Evolutionary conservation across 2,888 invertebrate species (phyloP).

Genomic region (Cephus runcator): DNA sequence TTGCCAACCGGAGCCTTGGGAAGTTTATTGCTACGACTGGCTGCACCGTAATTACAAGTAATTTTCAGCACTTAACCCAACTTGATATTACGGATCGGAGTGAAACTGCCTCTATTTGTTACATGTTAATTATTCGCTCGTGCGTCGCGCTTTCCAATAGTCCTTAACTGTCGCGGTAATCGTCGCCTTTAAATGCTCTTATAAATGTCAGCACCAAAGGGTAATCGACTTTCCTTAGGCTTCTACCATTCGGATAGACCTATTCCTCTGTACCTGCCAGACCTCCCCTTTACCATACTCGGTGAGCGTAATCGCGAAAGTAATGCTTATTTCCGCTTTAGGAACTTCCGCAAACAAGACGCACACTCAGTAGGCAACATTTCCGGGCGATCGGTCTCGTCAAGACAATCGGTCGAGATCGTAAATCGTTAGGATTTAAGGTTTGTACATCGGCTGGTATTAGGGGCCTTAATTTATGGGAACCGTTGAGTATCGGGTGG

Average conservation of each 20-base stretch:
- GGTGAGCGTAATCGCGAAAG: neutral
- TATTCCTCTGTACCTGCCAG: neutral
- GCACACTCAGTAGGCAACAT: neutral
- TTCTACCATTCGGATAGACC: neutral
- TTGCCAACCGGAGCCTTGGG: neutral
- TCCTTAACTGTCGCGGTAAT: neutral
- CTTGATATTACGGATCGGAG: neutral
- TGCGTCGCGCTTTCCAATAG: neutral
- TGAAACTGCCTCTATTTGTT: neutral
- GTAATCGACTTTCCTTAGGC: neutral
- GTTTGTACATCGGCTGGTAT: neutral
- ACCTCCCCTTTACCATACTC: neutral
- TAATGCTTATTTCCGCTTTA: neutral
- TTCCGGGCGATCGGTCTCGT: neutral
- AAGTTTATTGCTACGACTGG: conserved; percentile 1
- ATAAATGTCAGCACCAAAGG: neutral
- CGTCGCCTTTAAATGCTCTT: neutral
- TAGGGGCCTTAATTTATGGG: neutral
- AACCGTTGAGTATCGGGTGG: neutral
- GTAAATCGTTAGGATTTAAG: neutral
- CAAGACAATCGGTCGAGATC: neutral
- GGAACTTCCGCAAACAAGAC: neutral
- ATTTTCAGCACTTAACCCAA: conserved; percentile 1
- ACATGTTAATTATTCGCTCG: neutral
- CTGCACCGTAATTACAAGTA: conserved; percentile 1